Percentiles rank a stretch among this genome's conserved stretches.
These are phyloP conservation scores for Acromyrmex heyeri DNA, from an alignment of 1,140 invertebrate species.

Conservation along the genomic window DNA sequence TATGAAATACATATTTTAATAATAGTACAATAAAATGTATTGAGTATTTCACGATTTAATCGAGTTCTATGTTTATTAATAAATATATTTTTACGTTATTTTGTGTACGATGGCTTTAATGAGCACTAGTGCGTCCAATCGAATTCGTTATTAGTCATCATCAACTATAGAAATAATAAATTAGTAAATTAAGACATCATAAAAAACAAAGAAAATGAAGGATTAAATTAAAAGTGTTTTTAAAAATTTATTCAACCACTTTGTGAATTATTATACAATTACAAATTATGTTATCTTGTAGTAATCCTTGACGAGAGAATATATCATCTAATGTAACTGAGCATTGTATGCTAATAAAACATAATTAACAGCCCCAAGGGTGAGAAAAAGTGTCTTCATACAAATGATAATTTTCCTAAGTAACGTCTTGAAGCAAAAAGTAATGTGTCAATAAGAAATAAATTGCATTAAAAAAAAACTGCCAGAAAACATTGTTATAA, in stretches of 20 bases:
- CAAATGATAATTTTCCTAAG: neutral
- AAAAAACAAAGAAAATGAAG: no score
- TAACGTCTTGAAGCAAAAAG: neutral
- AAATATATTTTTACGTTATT: no score
- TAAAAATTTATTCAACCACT: neutral
- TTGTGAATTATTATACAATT: neutral
- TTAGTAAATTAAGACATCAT: no score
- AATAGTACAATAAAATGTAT: no score
- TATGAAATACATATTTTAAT: no score
- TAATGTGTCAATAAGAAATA: neutral
- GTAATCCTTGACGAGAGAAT: neutral
- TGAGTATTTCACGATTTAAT: no score
- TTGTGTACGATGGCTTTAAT: no score
- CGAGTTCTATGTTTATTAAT: no score
- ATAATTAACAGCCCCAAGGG: neutral
- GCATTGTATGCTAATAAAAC: constrained; percentile 1
- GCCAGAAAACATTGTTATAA: neutral
- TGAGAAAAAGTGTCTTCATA: neutral
- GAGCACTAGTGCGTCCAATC: no score
- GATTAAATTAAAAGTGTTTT: neutral
- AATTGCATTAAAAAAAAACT: neutral
- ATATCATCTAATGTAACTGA: neutral
- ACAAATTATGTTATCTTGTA: neutral
- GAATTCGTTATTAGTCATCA: no score
- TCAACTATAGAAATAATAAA: no score